A percentile compares a stretch with the other conserved stretches of the same genome.
Evolutionary conservation across 2,797 vertebrate genomes (phyloP).

Genomic region (Hozukius guyotensis): DNA sequence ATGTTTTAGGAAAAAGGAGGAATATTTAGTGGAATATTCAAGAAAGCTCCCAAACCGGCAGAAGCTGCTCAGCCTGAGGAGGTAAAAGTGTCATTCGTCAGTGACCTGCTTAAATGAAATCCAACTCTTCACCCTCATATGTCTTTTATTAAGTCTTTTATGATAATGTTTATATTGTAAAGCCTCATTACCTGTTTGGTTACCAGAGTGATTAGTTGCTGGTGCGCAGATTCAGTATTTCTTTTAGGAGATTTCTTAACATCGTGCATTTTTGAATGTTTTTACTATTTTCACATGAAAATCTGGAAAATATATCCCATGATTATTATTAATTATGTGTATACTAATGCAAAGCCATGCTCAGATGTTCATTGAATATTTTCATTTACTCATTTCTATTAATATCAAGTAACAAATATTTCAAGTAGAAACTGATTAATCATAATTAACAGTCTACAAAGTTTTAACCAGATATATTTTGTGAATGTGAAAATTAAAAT

Average conservation of each 20-base stretch:
- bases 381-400: not conserved
- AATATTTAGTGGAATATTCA: conserved; percentile 67
- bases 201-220: not conserved
- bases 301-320: not conserved
- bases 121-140: not conserved
- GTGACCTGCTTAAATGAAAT: not conserved
- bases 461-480: not conserved
- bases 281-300: not conserved
- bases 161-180: not conserved
- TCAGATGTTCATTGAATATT: not conserved
- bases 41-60: conserved; percentile 51
- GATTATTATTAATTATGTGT: not conserved
- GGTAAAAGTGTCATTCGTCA: not conserved
- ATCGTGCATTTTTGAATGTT: not conserved
- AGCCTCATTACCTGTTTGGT: not conserved
- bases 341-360: not conserved
- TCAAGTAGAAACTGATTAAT: not conserved
- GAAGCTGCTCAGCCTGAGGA: conserved; percentile 40
- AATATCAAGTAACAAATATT: not conserved
- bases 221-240: not conserved
- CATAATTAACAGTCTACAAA: not conserved
- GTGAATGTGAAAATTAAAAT: not conserved
- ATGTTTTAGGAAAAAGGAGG: conserved; percentile 60
- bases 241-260: not conserved
- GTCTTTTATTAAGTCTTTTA: not conserved